Evolutionary conservation across 1,140 invertebrate genomes (phyloP), one percentile per base, ranked within the genome.

Genomic region (Oedothorax gibbosus): DNA sequence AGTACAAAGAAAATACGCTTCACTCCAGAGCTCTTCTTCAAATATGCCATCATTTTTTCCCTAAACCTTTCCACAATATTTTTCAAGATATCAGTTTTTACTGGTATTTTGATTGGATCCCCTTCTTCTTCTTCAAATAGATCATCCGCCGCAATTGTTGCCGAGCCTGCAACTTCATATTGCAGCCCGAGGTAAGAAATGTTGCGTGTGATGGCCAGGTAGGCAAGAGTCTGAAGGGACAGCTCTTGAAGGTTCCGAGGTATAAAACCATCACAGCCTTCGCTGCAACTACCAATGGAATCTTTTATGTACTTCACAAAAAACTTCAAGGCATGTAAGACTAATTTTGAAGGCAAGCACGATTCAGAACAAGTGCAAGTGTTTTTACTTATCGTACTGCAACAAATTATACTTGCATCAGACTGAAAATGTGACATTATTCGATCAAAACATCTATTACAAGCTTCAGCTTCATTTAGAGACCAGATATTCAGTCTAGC

Each of bases 171-270:
- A 15, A 72, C 57, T 1, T 76, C n/a, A 50, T 56, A 75, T 5
- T 65, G 10, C 15, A 84, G 50, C 15, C 81, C 81, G 50, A 84
- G 66, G 18, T 84, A 76, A 21, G 11, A 49, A 14, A 84, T 76
- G 57, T 84, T 50, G 5, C 81, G 60, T 12, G 60, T 84, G 10
- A 84, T 68, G 9, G 51, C 50, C 7, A 84, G 7, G 21, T 68
- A 84, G 3, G 81, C 20, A 11, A 75, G 62, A 12, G 81, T 75
- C 12, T 84, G 81, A 14, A 84, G 50, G 0, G 81, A 54, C 4
- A 84, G 60, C 20, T 84, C 81, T 76, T 84, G 81, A 18, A 84
- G 72, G 51, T 84, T 84, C 50, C 35, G 53, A 6, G 71, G n/a
- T 51, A 84, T 53, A 8, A 84, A 84, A 7, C 81, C 81, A 49